phyloP scores from a whole-genome alignment of 2,797 vertebrate genomes.

The Enteromius thamalakanensis region DNA sequence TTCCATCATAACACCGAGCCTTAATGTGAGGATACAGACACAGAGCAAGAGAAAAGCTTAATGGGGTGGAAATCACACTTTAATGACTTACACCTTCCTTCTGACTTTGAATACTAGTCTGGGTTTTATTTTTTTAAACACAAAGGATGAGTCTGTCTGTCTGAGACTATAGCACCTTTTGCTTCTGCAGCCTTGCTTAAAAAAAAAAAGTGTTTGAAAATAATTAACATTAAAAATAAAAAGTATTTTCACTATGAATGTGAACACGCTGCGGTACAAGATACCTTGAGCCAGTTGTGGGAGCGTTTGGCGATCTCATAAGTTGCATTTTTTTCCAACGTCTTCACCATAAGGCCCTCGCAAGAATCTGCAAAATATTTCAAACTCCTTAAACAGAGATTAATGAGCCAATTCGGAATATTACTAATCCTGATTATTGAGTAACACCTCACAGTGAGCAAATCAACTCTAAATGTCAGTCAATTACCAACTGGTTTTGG shows the following conservation, averaged over 20 bases:
- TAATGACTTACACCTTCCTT: constrained; percentile 23
- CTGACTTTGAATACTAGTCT: constrained; percentile 2
- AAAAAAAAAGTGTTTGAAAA: not conserved
- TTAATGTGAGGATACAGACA: constrained; percentile 6
- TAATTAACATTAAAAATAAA: not conserved
- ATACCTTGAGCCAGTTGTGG: constrained; percentile 94
- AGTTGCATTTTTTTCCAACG: constrained; percentile 88
- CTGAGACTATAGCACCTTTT: not conserved
- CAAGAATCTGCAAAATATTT: constrained; percentile 82
- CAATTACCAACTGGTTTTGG: not conserved
- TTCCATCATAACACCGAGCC: constrained; percentile 10
- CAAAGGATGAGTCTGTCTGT: not conserved
- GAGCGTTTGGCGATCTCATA: constrained; percentile 94
- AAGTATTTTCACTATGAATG: not conserved
- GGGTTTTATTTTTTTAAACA: constrained; percentile 16
- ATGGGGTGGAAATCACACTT: constrained; percentile 33
- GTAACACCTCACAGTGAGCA: not conserved
- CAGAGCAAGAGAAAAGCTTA: constrained; percentile 12
- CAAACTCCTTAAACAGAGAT: not conserved
- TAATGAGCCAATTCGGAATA: not conserved
- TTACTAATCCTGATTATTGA: not conserved
- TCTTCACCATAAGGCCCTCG: constrained; percentile 93
- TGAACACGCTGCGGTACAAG: not conserved
- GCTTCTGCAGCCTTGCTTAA: not conserved
- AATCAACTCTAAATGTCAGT: not conserved